A percentile compares a stretch with the other conserved stretches of the same genome.
Evolutionary conservation across 2,113 vertebrate species (phyloP).

Genomic region (Prolemur simus): DNA sequence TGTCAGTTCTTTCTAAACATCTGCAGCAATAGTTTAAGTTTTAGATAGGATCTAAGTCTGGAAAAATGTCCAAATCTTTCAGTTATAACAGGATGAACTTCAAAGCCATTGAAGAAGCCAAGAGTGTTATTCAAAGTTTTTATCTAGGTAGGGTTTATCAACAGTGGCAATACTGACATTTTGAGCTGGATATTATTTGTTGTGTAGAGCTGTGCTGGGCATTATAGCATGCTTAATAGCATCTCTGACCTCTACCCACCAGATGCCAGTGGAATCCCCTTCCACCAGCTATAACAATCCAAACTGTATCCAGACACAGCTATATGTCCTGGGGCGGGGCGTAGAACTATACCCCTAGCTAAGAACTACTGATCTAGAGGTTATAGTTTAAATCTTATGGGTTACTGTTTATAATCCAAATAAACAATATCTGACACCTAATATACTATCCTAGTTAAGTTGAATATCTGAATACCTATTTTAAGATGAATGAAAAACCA

Average conservation of each 20-base stretch:
- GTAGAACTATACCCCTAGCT: not conserved
- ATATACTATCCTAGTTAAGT: not conserved
- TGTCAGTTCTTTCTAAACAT: constrained; percentile 8
- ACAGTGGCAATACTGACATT: not conserved
- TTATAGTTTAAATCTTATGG: not conserved
- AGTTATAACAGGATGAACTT: not conserved
- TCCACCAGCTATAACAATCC: not conserved
- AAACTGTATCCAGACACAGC: not conserved
- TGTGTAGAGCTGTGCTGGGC: not conserved
- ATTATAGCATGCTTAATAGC: not conserved
- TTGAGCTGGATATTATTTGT: not conserved
- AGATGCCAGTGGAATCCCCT: not conserved
- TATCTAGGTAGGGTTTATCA: not conserved
- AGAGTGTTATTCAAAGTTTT: not conserved
- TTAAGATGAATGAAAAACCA: not conserved
- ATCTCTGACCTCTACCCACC: not conserved
- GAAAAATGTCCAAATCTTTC: constrained; percentile 22
- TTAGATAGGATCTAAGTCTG: not conserved
- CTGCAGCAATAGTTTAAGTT: not conserved
- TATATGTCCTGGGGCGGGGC: not conserved
- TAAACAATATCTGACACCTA: not conserved
- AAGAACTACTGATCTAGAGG: not conserved
- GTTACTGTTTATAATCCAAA: not conserved
- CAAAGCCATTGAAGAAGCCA: not conserved
- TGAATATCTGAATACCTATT: not conserved